Evolutionary conservation across 1,140 invertebrate genomes (phyloP).

Genomic region (Cepaea nemoralis): DNA sequence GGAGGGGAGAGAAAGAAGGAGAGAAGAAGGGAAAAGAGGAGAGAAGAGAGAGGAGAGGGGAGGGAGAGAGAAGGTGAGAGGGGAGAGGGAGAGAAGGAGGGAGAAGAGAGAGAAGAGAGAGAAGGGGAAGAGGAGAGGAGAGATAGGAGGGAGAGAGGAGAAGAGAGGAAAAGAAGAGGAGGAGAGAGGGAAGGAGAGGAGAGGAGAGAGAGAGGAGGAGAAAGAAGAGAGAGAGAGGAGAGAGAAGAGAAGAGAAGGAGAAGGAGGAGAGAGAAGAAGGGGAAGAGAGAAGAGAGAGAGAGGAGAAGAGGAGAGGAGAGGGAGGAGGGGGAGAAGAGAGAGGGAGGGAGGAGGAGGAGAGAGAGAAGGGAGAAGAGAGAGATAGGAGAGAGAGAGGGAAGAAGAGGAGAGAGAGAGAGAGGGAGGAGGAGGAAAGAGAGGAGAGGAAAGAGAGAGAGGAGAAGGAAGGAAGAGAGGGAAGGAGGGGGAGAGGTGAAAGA

Average conservation of each 20-base stretch:
- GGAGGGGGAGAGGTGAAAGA: too few species aligned
- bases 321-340: background rate
- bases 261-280: background rate
- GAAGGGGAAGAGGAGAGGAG: conserved; percentile 4
- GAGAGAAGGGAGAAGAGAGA: too few species aligned
- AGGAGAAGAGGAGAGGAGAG: background rate
- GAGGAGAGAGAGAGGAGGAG: background rate
- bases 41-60: background rate
- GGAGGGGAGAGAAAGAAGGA: background rate
- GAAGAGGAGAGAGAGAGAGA: too few species aligned
- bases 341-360: background rate
- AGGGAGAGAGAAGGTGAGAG: too few species aligned
- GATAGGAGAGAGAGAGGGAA: too few species aligned
- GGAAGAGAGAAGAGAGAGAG: background rate
- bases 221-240: conserved; percentile 21
- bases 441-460: background rate
- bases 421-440: background rate
- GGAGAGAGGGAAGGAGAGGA: conserved; percentile 2
- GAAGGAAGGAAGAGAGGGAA: conserved; percentile 1
- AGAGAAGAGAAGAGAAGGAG: conserved; percentile 14
- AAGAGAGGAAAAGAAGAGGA: conserved; percentile 23
- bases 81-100: conserved; percentile 1
- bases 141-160: conserved; percentile 3
- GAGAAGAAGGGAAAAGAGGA: background rate
- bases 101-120: background rate